phyloP scores from a whole-genome alignment of 2,888 invertebrate genomes.

The Agonopterix subpropinquella region DNA sequence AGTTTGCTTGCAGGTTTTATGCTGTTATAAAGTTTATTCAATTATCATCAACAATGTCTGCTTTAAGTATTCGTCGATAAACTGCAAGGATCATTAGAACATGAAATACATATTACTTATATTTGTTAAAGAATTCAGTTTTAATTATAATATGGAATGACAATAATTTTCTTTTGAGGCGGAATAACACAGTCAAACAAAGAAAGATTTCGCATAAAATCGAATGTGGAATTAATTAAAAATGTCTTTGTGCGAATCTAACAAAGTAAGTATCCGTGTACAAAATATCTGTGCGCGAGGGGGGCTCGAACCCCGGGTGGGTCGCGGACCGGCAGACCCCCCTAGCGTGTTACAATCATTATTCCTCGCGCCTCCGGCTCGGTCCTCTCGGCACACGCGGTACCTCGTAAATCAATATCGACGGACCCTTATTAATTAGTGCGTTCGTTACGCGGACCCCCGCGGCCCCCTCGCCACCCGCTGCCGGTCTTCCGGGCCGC shows the following conservation, averaged over 20 bases:
- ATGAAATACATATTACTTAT: too few species aligned
- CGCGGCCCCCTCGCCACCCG: conserved; percentile 22
- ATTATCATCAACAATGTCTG: too few species aligned
- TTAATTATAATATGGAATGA: too few species aligned
- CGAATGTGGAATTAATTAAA: conserved; percentile 21
- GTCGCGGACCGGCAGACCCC: conserved; percentile 4
- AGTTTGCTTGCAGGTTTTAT: not conserved
- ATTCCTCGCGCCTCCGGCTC: conserved; percentile 21
- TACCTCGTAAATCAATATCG: conserved; percentile 72
- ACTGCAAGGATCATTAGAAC: too few species aligned
- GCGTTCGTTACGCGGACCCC: conserved; percentile 60
- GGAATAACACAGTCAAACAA: not conserved
- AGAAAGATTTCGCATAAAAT: not conserved
- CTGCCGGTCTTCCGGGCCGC: conserved; percentile 17
- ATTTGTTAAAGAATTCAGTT: too few species aligned
- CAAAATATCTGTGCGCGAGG: conserved; percentile 17
- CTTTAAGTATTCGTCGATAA: too few species aligned
- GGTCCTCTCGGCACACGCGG: conserved; percentile 34
- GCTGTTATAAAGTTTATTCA: not conserved
- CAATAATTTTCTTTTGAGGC: too few species aligned
- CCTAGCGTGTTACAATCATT: conserved; percentile 11
- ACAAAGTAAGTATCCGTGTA: conserved; percentile 8
- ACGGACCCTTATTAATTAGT: conserved; percentile 74
- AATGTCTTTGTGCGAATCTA: conserved; percentile 25
- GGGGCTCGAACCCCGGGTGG: conserved; percentile 9